These are phyloP conservation scores for Ommatoiulus sabulosus DNA, from an alignment of 2,888 invertebrate species.

Conservation along the genomic window DNA sequence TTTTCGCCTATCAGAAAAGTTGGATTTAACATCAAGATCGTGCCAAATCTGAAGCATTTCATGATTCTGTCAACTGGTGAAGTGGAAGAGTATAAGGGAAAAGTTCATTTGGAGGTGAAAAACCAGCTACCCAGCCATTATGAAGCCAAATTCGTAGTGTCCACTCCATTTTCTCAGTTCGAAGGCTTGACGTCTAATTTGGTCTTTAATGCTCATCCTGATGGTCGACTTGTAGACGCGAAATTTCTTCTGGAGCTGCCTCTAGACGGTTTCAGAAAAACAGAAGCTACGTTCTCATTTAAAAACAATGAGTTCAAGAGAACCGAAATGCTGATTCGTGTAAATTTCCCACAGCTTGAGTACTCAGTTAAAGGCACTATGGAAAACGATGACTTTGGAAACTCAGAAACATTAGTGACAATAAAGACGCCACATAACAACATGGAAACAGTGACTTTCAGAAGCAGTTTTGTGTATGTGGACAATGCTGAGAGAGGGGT, in stretches of 20 bases:
- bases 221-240: background rate
- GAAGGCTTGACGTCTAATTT: background rate
- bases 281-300: background rate
- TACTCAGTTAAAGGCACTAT: constrained; percentile 21
- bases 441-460: background rate
- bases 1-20: background rate
- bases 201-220: background rate
- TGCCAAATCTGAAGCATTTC: background rate
- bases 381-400: constrained; percentile 40
- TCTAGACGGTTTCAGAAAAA: background rate
- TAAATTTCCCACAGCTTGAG: background rate
- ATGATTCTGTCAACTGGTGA: background rate
- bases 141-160: constrained; percentile 45
- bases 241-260: constrained; percentile 44
- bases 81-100: background rate
- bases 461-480: background rate
- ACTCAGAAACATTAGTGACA: background rate
- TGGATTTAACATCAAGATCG: background rate
- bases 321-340: background rate
- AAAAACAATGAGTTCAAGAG: constrained; percentile 45
- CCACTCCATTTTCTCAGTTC: constrained; percentile 1
- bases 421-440: background rate
- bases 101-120: constrained; percentile 22
- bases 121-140: background rate
- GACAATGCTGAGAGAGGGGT: constrained; percentile 31